These are phyloP conservation scores for Bombus pyrosoma DNA, from an alignment of 1,140 invertebrate species.

Conservation along the genomic window DNA sequence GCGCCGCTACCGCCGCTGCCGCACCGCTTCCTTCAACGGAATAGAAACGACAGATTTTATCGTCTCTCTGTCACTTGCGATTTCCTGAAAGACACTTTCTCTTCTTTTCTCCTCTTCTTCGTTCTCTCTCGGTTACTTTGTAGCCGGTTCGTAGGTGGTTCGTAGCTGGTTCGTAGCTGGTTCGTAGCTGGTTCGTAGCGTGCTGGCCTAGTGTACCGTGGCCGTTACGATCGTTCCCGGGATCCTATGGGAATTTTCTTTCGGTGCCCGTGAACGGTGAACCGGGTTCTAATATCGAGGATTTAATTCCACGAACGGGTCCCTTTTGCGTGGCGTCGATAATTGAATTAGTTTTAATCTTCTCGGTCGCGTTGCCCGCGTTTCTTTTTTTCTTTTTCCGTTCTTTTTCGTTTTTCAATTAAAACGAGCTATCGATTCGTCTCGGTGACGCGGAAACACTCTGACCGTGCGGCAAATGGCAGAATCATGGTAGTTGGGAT, in stretches of 20 bases:
- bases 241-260: constrained; percentile 22
- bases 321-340: not conserved
- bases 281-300: constrained; percentile 18
- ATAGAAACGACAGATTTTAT: constrained; percentile 60
- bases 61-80: constrained; percentile 38
- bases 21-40: constrained; percentile 9
- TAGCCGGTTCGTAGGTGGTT: not conserved
- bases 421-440: not conserved
- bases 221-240: not conserved
- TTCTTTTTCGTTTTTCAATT: not conserved
- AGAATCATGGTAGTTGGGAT: not conserved
- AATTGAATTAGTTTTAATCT: constrained; percentile 45
- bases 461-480: not conserved
- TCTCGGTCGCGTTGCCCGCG: not conserved
- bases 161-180: too few relatives aligned
- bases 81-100: constrained; percentile 37
- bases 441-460: not conserved
- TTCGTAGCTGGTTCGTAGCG: not conserved
- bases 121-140: not conserved
- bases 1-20: constrained; percentile 1
- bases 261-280: not conserved
- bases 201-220: not conserved
- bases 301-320: constrained; percentile 13
- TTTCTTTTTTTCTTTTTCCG: too few relatives aligned
- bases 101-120: not conserved